Base-by-base conservation (phyloP, 1,140 invertebrate species). In the Caenorhabditis briggsae region DNA sequence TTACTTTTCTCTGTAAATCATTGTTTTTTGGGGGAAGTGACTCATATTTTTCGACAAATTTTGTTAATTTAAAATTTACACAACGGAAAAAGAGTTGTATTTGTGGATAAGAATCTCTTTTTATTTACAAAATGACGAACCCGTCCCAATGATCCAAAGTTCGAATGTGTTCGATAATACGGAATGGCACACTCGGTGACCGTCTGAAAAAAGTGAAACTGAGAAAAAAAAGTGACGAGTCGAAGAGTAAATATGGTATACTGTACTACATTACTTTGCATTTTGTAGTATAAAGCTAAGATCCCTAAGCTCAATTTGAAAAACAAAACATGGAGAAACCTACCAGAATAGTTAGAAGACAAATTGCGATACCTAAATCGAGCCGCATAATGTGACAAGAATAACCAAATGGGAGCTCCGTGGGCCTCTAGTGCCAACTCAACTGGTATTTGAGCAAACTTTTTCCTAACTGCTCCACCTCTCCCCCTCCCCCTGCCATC, bases 391-490 rank as follows among this genome's bases (percentile, higher is more conserved):
- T 70, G n/a, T 78, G 70, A 78, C 70, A 50, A 53, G 46, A 78
- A 78, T 78, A 78, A 78, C 70, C 46, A 50, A 78, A 78, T 23
- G 18, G 20, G 70, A 46, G 65, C 65, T 14, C 41, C 41, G 16
- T 18, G 8, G 33, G 8, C n/a, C 12, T 78, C 43, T 8, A 50
- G 70, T 78, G 70, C 70, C 70, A 78, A 78, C 18, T 78, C 70
- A 78, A 78, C 70, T 78, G 70, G 70, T 78, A 78, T 78, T 78
- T 78, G 70, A 78, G 70, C 70, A 78, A 78, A 78, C 82, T 59
- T 83, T 83, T 43, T 61, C 48, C 53, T 56, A 82, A 82, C 82
- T 83, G 53, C 82, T 83, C 82, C 55, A 56, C 82, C 56, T 82
- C 33, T 33, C 82, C 50, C n/a, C 41, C 43, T 55, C 9, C 58